phyloP scores from a whole-genome alignment of 1,140 invertebrate species.

The Lucilia sericata region DNA sequence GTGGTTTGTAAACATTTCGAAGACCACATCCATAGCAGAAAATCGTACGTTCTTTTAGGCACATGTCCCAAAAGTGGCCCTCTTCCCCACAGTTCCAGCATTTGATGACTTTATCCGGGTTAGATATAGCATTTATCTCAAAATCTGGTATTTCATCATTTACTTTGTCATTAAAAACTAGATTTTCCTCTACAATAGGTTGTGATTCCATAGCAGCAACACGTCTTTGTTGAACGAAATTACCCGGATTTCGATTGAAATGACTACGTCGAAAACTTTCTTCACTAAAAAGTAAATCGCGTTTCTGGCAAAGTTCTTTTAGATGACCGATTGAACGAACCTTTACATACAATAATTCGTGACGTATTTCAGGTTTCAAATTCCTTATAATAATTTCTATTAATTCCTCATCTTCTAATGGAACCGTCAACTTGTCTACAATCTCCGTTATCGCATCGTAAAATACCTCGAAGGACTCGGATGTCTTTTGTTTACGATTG shows the following conservation, averaged over 20 bases:
- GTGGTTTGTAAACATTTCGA: conserved; percentile 26
- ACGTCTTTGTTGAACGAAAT: too few relatives aligned
- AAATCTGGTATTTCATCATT: neutral
- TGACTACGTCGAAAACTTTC: neutral
- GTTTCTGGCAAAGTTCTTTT: neutral
- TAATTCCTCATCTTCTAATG: neutral
- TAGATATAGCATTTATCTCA: neutral
- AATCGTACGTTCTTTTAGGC: neutral
- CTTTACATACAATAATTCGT: neutral
- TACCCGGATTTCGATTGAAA: too few relatives aligned
- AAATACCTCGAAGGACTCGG: neutral
- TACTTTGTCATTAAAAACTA: too few relatives aligned
- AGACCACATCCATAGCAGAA: conserved; percentile 35
- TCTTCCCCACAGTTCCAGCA: conserved; percentile 28
- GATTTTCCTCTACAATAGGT: too few relatives aligned
- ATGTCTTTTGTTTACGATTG: neutral
- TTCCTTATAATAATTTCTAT: neutral
- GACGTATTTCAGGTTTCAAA: neutral
- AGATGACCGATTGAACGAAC: neutral
- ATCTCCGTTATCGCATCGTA: neutral
- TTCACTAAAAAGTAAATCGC: neutral
- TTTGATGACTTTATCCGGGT: neutral
- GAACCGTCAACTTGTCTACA: neutral
- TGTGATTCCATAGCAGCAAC: too few relatives aligned
- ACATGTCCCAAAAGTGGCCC: conserved; percentile 7